phyloP scores from a whole-genome alignment of 2,113 vertebrate species.

The Thomomys bottae region DNA sequence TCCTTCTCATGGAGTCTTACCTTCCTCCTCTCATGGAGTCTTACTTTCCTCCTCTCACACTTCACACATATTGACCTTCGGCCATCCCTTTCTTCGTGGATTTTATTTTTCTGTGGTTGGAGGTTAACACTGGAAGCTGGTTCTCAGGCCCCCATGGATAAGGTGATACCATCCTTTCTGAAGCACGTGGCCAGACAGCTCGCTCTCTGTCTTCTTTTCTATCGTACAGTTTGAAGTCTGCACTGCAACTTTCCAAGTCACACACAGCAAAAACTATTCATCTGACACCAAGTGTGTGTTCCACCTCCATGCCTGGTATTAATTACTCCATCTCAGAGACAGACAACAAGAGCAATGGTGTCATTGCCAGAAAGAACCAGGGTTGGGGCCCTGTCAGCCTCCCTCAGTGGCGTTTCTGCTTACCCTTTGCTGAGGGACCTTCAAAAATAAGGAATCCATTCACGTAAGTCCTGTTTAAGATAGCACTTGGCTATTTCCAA shows the following conservation, averaged over 20 bases:
- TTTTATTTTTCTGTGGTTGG: background rate
- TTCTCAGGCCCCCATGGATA: rapidly evolving
- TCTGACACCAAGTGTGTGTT: background rate
- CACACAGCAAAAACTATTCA: background rate
- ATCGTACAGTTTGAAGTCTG: background rate
- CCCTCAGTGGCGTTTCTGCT: background rate
- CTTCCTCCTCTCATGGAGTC: background rate
- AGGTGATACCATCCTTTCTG: background rate
- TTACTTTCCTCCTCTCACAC: too few species aligned
- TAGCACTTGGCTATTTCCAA: background rate
- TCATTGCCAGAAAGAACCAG: rapidly evolving
- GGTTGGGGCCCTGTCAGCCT: too few species aligned
- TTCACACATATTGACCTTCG: too few species aligned
- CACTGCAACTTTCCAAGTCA: background rate
- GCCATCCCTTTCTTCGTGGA: background rate
- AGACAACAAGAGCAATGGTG: background rate
- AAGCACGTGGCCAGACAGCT: rapidly evolving
- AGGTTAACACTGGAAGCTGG: rapidly evolving
- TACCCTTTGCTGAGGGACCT: too few species aligned
- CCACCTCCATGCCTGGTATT: background rate
- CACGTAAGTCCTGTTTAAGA: rapidly evolving
- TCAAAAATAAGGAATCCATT: too few species aligned
- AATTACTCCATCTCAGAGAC: background rate
- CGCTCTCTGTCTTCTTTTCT: rapidly evolving
- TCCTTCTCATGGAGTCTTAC: background rate